Conservation (phyloP, 2,113 vertebrate species). For the Petaurus breviceps region DNA sequence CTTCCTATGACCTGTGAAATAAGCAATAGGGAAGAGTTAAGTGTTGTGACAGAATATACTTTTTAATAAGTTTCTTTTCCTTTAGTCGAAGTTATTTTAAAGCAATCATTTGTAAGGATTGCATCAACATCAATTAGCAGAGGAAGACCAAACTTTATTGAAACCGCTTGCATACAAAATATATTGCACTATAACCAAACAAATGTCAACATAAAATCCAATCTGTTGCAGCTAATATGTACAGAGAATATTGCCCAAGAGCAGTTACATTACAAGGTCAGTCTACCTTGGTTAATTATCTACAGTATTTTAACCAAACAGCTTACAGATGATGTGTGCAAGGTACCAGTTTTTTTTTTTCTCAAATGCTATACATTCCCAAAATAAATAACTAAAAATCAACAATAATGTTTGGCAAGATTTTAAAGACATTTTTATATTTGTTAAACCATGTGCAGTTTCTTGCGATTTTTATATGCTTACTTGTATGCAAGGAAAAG, state of each 20-base stretch:
- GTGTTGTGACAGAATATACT: slow-evolving; percentile 81
- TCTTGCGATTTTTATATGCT: slow-evolving; percentile 87
- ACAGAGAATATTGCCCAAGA: slow-evolving; percentile 98
- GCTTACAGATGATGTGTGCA: slow-evolving; percentile 92
- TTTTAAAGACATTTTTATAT: slow-evolving; percentile 88
- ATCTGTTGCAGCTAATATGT: slow-evolving; percentile 97
- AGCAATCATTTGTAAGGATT: slow-evolving; percentile 90
- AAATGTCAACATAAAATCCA: slow-evolving; percentile 98
- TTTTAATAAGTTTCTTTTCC: slow-evolving; percentile 73
- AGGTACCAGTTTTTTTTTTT: slow-evolving; percentile 89
- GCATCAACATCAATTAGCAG: slow-evolving; percentile 88
- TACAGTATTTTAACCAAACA: slow-evolving; percentile 94
- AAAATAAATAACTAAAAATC: slow-evolving; percentile 95
- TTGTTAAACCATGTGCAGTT: slow-evolving; percentile 89
- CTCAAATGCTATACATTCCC: slow-evolving; percentile 92
- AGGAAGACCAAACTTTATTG: slow-evolving; percentile 99
- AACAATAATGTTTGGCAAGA: slow-evolving; percentile 92
- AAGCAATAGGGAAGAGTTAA: slow-evolving; percentile 80
- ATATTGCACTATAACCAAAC: slow-evolving; percentile 99
- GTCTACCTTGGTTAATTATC: slow-evolving; percentile 98
- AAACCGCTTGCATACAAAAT: slow-evolving; percentile 99
- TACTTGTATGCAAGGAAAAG: slow-evolving; percentile 88
- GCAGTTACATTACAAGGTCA: slow-evolving; percentile 97
- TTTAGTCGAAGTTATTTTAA: slow-evolving; percentile 80
- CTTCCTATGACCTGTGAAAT: slow-evolving; percentile 78